phyloP scores from a whole-genome alignment of 2,797 vertebrate species.

The Hypotaenidia philippensis region DNA sequence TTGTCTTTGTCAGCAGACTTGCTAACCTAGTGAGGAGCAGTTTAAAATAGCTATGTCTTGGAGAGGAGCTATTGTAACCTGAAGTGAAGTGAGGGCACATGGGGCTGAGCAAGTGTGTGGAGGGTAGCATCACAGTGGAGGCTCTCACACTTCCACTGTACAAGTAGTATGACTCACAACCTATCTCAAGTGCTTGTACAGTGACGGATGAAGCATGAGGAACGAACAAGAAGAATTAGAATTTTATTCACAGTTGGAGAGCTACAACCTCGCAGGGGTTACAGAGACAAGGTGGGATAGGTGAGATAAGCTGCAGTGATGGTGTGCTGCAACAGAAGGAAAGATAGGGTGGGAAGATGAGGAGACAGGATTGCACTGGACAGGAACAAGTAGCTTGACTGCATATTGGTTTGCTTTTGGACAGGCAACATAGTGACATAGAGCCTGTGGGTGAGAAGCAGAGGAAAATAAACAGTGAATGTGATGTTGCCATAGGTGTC shows the following conservation, averaged over 20 bases:
- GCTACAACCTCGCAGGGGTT: background rate
- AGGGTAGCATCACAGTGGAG: background rate
- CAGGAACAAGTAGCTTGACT: background rate
- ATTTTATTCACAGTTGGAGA: background rate
- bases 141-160: background rate
- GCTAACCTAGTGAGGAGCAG: background rate
- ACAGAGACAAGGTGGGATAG: background rate
- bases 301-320: background rate
- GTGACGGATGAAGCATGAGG: background rate
- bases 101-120: background rate
- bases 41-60: background rate
- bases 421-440: background rate
- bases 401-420: background rate
- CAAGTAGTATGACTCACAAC: background rate
- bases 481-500: background rate
- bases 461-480: background rate
- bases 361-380: background rate
- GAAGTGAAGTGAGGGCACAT: background rate
- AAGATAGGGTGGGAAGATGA: background rate
- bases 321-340: background rate
- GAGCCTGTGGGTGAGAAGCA: background rate
- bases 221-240: background rate
- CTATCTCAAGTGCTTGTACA: background rate
- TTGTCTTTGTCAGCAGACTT: background rate
- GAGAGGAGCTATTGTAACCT: background rate